These are phyloP conservation scores for Nemurella pictetii DNA, from an alignment of 2,888 invertebrate species.

Conservation along the genomic window DNA sequence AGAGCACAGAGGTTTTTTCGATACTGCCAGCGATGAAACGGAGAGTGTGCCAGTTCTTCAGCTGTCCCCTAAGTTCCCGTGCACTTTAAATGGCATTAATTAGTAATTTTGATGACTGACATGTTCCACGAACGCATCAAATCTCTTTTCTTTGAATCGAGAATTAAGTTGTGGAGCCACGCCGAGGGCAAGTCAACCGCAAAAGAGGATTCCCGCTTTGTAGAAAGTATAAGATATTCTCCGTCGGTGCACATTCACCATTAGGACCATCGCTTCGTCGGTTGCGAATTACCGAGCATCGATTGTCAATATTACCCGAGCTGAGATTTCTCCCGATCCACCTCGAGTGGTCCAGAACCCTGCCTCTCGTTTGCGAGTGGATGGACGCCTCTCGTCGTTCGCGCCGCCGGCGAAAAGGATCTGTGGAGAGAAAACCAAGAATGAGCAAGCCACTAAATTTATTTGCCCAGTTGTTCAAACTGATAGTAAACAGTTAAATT, in stretches of 20 bases:
- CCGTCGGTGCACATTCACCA: constrained; percentile 1
- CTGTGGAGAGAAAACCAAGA: not conserved
- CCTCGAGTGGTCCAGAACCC: not conserved
- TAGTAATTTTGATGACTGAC: not conserved
- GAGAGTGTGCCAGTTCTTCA: not conserved
- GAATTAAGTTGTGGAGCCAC: not conserved
- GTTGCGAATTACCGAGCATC: not conserved
- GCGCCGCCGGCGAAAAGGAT: not conserved
- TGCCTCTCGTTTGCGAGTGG: not conserved
- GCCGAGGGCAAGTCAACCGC: not conserved
- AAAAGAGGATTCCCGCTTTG: not conserved
- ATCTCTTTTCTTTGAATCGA: not conserved
- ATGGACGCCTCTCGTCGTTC: not conserved
- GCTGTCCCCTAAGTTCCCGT: not conserved
- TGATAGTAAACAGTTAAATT: not conserved
- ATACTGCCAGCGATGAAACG: not conserved
- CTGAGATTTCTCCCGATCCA: not conserved
- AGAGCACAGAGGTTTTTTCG: not conserved
- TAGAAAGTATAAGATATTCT: not conserved
- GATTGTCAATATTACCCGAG: constrained; percentile 12
- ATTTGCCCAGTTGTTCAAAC: not conserved
- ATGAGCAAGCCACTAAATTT: not conserved
- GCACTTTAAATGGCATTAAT: not conserved
- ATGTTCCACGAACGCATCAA: not conserved
- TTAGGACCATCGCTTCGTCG: not conserved